phyloP scores from a whole-genome alignment of 2,888 invertebrate species.

The Orgyia antiqua region DNA sequence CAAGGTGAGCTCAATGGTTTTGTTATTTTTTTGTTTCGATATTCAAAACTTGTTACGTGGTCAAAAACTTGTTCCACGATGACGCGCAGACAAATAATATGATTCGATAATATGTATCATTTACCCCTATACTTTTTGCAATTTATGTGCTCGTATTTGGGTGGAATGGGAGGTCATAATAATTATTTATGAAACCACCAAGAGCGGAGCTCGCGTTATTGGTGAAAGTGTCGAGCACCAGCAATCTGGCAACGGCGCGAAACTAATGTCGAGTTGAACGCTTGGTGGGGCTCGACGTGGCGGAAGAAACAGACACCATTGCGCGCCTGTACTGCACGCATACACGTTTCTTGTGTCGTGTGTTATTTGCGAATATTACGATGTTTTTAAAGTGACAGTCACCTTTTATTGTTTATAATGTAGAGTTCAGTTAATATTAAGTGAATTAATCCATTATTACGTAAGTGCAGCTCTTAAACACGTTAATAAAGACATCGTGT shows the following conservation, averaged over 20 bases:
- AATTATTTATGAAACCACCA: conserved; percentile 31
- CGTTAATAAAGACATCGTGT: too few species aligned
- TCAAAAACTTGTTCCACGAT: conserved; percentile 29
- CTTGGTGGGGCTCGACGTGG: conserved; percentile 61
- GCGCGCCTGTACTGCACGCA: conserved; percentile 46
- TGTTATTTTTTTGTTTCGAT: conserved; percentile 49
- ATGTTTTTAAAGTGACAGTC: conserved; percentile 40
- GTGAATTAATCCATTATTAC: conserved; percentile 29
- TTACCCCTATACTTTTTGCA: not conserved
- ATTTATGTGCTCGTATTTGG: too few species aligned
- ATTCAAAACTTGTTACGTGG: conserved; percentile 35
- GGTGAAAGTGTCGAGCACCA: conserved; percentile 73
- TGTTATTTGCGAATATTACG: conserved; percentile 29
- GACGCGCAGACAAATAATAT: conserved; percentile 6
- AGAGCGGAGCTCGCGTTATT: conserved; percentile 51
- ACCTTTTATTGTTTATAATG: conserved; percentile 31
- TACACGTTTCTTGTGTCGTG: conserved; percentile 35
- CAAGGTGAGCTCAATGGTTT: conserved; percentile 57
- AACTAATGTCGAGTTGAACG: conserved; percentile 63
- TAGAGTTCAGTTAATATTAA: conserved; percentile 19
- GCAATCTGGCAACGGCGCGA: conserved; percentile 69
- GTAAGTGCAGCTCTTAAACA: conserved; percentile 37
- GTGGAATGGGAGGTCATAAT: conserved; percentile 51
- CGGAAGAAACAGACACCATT: conserved; percentile 60
- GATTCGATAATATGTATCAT: conserved; percentile 3